Base-by-base conservation (phyloP, 1,140 invertebrate species). In the Cotesia typhae region DNA sequence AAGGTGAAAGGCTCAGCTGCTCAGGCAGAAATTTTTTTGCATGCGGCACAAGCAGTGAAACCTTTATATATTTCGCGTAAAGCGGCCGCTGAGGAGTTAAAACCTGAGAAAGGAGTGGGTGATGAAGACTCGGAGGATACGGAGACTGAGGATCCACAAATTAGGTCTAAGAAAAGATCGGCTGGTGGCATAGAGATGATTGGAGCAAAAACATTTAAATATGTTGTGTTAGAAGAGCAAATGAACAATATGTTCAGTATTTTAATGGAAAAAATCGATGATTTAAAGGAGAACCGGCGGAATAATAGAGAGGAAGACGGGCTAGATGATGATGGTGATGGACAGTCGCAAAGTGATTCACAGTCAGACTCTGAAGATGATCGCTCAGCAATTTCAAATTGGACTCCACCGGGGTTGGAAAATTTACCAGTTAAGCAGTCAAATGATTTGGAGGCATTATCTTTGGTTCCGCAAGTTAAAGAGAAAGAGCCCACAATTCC, bases 401-500 rank as follows among this genome's bases (percentile, higher is more conserved):
- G 14, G 14, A 14, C 38, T n/a, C n/a, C 38, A 6, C 38, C 38
- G 9, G 9, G 38, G 38, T 41, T 41, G 9, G 38, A 41, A 9
- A 2, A 41, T 41, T 3, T 3, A 5, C 38, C 38, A 1, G 3
- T 41, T 4, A 37, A 10, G 41, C 47, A 12, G 4, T 20, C 20
- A 7, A 35, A 37, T 1, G 41, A 51, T n/a, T 20, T 67, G n/a
- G 66, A 67, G 41, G 61, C 35, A 9, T 9, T 66, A 12, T 63
- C 53, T n/a, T 59, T 72, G 12, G 36, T 7, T 9, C 76, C 78
- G 12, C 47, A 72, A 5, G 67, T 77, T 1, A 78, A 74, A 20
- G 75, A 78, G 61, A 71, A 36, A 5, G 78, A 75, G 12, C 77
- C 72, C 0, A 9, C 10, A 1, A 70, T 79, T 53, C 78, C 78